These are phyloP conservation scores for Macropis europaea DNA, from an alignment of 2,888 invertebrate species.

Conservation along the genomic window DNA sequence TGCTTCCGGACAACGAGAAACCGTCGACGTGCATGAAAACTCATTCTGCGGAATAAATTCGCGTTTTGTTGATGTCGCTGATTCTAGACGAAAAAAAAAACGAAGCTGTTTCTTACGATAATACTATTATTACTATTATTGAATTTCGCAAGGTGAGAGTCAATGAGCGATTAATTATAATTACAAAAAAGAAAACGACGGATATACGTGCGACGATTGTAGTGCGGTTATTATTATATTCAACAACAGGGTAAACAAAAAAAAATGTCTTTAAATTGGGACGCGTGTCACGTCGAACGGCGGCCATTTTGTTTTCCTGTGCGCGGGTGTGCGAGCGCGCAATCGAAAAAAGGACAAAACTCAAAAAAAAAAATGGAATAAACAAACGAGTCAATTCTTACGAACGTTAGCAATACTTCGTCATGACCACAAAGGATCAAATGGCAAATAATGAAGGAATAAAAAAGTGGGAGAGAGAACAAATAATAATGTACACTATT, in stretches of 20 bases:
- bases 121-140: conserved; percentile 58
- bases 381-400: conserved; percentile 71
- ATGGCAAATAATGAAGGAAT: conserved; percentile 39
- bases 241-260: conserved; percentile 77
- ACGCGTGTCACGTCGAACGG: conserved; percentile 70
- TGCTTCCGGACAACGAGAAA: conserved; percentile 20
- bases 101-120: conserved; percentile 56
- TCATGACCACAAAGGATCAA: conserved; percentile 56
- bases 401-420: conserved; percentile 71
- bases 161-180: conserved; percentile 49
- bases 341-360: conserved; percentile 4
- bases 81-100: too few species aligned
- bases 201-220: conserved; percentile 69
- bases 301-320: conserved; percentile 74
- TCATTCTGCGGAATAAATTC: conserved; percentile 36
- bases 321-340: conserved; percentile 54
- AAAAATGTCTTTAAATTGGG: conserved; percentile 63
- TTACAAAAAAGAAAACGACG: conserved; percentile 59
- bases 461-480: conserved; percentile 10
- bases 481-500: conserved; percentile 30
- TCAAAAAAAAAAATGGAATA: conserved; percentile 18
- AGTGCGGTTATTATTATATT: conserved; percentile 74
- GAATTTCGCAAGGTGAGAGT: conserved; percentile 29
- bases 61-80: conserved; percentile 55
- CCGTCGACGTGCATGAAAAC: conserved; percentile 43